Evolutionary conservation across 2,797 vertebrate species (phyloP), one percentile per base, ranked within the genome.

Genomic region (Pangasius krempfi): DNA sequence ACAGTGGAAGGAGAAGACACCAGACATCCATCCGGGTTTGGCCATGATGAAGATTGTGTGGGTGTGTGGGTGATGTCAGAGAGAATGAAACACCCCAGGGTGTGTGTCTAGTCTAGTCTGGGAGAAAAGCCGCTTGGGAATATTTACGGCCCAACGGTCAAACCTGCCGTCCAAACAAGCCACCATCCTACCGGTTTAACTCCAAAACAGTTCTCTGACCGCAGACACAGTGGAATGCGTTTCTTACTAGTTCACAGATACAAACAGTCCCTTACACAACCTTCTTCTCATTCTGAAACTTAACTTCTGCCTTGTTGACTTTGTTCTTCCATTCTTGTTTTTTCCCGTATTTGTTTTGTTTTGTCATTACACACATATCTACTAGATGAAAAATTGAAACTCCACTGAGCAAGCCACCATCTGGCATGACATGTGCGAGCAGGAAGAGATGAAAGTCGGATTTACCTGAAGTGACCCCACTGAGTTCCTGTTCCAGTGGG

Each of bases 151-250:
- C 56, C 37, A 7, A 84, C 73, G 64, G 25, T 86, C 75, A 66
- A 90, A 58, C 70, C 89, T 54, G 60, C 54, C 87, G 50, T 87
- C 86, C 90, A 89, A 89, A 90, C 86, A 91, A 89, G 72, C 52
- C 52, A n/a, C 10, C 18, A 40, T 88, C 68, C 87, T 70, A 52
- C 33, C 73, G 22, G 80, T 83, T 54, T 87, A 40, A 40, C 40
- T 75, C 87, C 40, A 87, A 87, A 91, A 89, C 83, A 64, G 83
- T 70, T 16, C 25, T 64, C 68, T 82, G 72, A 85, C 86, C 85
- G 56, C 90, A 91, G 82, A 89, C 78, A 0, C 44, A 2, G 40
- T 83, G 89, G 91, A 92, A 91, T 90, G 90, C 37, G 81, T 85
- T 86, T 78, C 20, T 4, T 33, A 70, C 85, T 47, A 18, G 52